Conservation (phyloP, 2,797 vertebrate species). For the Sphaeramia orbicularis region DNA sequence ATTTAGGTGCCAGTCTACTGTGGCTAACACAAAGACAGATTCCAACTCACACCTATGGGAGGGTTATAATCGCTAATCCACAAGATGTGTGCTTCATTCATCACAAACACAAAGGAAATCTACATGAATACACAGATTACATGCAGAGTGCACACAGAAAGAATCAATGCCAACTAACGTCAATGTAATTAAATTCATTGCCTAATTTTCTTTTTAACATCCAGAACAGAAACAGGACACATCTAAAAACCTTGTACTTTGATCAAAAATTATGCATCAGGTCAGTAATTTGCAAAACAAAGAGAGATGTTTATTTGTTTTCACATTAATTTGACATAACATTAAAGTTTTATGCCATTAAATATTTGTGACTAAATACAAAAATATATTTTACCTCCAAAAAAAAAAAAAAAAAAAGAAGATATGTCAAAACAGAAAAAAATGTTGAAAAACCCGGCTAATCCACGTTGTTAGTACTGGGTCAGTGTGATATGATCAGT, state of each 20-base stretch:
- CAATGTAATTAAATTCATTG: neutral
- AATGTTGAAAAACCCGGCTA: no score
- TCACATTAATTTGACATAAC: no score
- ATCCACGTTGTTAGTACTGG: no score
- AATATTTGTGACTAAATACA: no score
- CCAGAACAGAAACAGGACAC: neutral
- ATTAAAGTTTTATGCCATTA: no score
- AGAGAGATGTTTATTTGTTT: no score
- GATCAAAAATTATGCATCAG: no score
- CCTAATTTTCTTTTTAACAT: conserved; percentile 1
- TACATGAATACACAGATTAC: conserved; percentile 25
- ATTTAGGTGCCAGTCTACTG: conserved; percentile 33
- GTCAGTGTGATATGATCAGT: no score
- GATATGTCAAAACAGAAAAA: no score
- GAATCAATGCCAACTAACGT: neutral
- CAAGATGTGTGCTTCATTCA: conserved; percentile 24
- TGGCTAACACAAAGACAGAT: conserved; percentile 39
- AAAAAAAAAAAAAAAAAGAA: no score
- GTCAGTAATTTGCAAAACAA: no score
- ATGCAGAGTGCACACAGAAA: conserved; percentile 2
- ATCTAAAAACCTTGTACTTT: neutral
- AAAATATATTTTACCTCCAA: no score
- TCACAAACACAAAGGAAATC: conserved; percentile 24
- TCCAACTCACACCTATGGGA: conserved; percentile 16
- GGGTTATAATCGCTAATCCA: conserved; percentile 25